Conservation (phyloP, 1,140 invertebrate species). For the Caenorhabditis tropicalis region DNA sequence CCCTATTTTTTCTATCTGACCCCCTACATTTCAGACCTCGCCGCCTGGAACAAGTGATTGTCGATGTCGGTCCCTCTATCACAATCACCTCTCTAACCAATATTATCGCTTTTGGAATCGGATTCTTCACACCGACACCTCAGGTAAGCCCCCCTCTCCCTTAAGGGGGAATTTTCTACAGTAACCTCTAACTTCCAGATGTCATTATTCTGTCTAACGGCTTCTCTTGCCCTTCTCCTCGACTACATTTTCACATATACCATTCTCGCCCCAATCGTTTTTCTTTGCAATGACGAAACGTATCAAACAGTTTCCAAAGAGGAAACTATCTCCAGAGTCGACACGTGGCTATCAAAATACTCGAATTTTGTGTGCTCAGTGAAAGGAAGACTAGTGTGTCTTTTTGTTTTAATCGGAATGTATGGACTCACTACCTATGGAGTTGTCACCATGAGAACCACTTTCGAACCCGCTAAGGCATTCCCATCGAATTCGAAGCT, state of each 20-base stretch:
- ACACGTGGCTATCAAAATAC: constrained; percentile 45
- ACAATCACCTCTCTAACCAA: constrained; percentile 70
- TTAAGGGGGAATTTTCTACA: not conserved
- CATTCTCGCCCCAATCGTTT: constrained; percentile 60
- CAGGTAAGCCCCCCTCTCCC: constrained; percentile 53
- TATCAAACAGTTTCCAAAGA: constrained; percentile 32
- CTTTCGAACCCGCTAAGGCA: constrained; percentile 70
- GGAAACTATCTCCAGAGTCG: not conserved
- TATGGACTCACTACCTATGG: constrained; percentile 63
- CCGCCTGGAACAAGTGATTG: constrained; percentile 58
- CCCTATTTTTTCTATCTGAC: too few species aligned
- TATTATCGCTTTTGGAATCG: constrained; percentile 69
- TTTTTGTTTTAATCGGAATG: constrained; percentile 53
- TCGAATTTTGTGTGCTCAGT: constrained; percentile 62
- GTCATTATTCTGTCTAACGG: constrained; percentile 70
- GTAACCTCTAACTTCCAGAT: constrained; percentile 58
- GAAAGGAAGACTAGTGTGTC: constrained; percentile 55
- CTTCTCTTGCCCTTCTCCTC: constrained; percentile 67
- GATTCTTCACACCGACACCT: constrained; percentile 69
- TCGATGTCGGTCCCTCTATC: constrained; percentile 65
- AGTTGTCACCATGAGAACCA: constrained; percentile 60
- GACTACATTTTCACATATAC: constrained; percentile 72
- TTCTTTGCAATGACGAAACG: constrained; percentile 42
- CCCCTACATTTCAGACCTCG: not conserved
- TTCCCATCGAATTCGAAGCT: constrained; percentile 70